Base-by-base conservation (phyloP, 2,797 vertebrate species). In the Margarornis squamiger region DNA sequence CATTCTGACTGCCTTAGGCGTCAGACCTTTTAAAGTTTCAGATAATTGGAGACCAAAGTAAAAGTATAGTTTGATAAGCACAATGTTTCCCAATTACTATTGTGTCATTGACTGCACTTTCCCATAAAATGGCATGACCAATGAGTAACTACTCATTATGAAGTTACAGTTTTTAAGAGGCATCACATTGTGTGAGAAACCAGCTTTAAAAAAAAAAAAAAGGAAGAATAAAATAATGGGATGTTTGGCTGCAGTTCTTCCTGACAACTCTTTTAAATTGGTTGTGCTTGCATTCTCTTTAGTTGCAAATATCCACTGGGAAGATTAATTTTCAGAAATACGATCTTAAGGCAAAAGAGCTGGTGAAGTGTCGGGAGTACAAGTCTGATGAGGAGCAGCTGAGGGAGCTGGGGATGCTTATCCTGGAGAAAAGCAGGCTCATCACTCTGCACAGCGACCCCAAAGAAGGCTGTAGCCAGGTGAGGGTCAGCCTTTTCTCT, bases 1-100 rank as follows among this genome's bases (percentile, higher is more conserved):
- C 2, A 0, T 89, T 91, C 76, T 4, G 6, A 43, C 55, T 72
- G 55, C 19, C 43, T 70, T 70, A 59, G 65, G 66, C 51, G 52
- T 92, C 66, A 92, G 71, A 45, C 51, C 34, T 88, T 45, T 85
- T 54, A 76, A 90, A 78, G 45, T 87, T 96, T 92, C 8, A 14
- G 39, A 29, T 90, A 86, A 88, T 63, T 76, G n/a, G 71, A 92
- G 65, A 57, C 32, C 38, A 57, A 88, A 82, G 52, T 36, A 52
- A 61, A 94, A 90, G 22, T 67, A 14, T 14, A 79, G n/a, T 87
- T 90, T 93, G 57, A 63, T 39, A 63, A 84, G 27, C 29, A 26
- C 39, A 19, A 52, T 57, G 22, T 46, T 90, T 88, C 67, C 63
- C 38, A 73, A 20, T 63, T 71, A 26, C 18, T 26, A 1, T 51